These are phyloP conservation scores for Punctoribates punctum DNA, from an alignment of 2,888 invertebrate species.

Conservation along the genomic window DNA sequence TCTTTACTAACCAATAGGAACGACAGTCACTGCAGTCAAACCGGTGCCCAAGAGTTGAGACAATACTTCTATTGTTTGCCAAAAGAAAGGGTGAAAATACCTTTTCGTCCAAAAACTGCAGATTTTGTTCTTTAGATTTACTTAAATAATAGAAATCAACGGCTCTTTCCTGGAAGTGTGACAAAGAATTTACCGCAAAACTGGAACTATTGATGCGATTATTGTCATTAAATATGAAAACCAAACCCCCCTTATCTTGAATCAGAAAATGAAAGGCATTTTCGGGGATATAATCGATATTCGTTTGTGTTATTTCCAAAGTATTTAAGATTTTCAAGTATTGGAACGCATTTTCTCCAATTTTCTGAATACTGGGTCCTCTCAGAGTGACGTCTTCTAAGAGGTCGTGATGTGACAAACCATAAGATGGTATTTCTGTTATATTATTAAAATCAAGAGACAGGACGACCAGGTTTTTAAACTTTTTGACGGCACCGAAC, in stretches of 20 bases:
- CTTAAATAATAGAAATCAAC: constrained; percentile 4
- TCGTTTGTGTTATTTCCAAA: background rate
- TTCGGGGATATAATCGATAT: background rate
- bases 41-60: background rate
- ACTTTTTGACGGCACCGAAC: background rate
- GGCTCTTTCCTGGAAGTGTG: background rate
- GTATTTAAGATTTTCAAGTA: background rate
- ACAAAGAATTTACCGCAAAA: background rate
- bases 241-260: background rate
- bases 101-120: background rate
- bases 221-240: background rate
- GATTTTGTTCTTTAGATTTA: background rate
- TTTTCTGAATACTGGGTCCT: background rate
- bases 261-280: background rate
- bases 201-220: background rate
- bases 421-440: background rate
- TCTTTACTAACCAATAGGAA: background rate
- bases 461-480: background rate
- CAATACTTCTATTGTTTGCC: background rate
- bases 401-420: background rate
- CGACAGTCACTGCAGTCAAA: background rate
- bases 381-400: background rate
- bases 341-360: background rate
- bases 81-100: background rate
- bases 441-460: background rate